Base-by-base conservation (phyloP, 2,797 vertebrate genomes). In the Syngnathus acus region DNA sequence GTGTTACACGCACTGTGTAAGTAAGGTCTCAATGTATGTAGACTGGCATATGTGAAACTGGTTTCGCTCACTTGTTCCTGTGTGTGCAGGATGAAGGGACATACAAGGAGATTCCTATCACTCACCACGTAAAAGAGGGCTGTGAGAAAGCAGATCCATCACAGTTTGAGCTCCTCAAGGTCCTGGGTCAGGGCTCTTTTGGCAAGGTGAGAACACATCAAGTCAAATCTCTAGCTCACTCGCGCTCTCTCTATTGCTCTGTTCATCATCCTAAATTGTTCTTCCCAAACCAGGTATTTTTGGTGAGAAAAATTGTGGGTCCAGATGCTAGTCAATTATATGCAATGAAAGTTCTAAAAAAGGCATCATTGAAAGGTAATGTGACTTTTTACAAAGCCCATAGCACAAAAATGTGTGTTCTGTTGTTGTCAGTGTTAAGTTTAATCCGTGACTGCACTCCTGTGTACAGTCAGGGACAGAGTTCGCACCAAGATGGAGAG, bases 331-430 rank as follows among this genome's bases (percentile, higher is more conserved):
- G 92, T 64, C 95, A 98, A 86, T 93, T 99, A 83, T 98, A 98
- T 93, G 96, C 97, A 91, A 99, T 99, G 97, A 99, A 99, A 93
- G 96, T 98, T 78, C 87, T 98, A 84, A 98, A 97, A 88, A 99
- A 98, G 88, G 97, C 97, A 82, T 97, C 95, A 82, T 91, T 98
- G 83, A 98, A 99, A 97, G 97, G 97, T 98, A 91, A 16, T 1
- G 1, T 54, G 17, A 13, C 26, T 21, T 65, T 38, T 7, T 48
- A 60, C 4, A 17, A 69, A 71, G 21, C 32, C 3, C 19, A 45
- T 13, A 40, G 9, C 37, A 65, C 48, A n/a, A 14, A 8, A 4
- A 11, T 32, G 38, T 51, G 14, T 57, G 14, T 26, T 57, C 26
- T 32, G 6, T 16, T 32, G 14, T 16, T 14, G 3, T 1, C 7